These are phyloP conservation scores for Passer montanus DNA, from an alignment of 2,113 vertebrate species.

Conservation along the genomic window DNA sequence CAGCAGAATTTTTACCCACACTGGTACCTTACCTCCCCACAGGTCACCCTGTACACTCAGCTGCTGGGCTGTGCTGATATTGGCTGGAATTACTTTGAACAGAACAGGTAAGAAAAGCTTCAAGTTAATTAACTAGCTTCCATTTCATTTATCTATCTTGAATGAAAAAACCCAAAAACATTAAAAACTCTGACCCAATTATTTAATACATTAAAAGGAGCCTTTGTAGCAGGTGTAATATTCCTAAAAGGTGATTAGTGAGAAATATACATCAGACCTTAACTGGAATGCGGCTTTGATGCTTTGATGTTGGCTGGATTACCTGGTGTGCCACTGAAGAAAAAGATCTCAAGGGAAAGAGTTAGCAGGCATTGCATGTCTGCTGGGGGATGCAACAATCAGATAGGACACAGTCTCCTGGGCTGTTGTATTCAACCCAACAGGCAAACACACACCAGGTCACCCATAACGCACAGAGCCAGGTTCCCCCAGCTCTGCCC, in stretches of 20 bases:
- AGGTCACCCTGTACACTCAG: background rate
- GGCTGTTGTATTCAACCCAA: background rate
- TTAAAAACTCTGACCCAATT: conserved; percentile 30
- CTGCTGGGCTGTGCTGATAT: background rate
- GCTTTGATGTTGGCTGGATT: conserved; percentile 40
- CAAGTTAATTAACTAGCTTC: background rate
- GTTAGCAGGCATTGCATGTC: background rate
- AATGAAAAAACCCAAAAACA: background rate
- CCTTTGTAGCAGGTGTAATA: conserved; percentile 45
- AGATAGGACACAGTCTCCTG: background rate
- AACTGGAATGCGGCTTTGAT: background rate
- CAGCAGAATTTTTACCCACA: background rate
- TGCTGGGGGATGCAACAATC: background rate
- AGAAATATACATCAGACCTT: conserved; percentile 5
- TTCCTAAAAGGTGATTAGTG: conserved; percentile 35
- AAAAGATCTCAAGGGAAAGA: background rate
- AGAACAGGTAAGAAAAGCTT: background rate
- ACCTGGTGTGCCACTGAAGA: background rate
- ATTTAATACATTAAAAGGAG: conserved; percentile 47
- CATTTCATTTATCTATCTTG: background rate
- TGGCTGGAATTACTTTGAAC: background rate
- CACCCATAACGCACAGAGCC: fast-evolving
- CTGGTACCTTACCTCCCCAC: background rate
- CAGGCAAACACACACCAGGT: background rate
- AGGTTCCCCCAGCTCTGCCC: background rate